Evolutionary conservation across 2,888 invertebrate genomes (phyloP).

Genomic region (Eupithecia abbreviata): DNA sequence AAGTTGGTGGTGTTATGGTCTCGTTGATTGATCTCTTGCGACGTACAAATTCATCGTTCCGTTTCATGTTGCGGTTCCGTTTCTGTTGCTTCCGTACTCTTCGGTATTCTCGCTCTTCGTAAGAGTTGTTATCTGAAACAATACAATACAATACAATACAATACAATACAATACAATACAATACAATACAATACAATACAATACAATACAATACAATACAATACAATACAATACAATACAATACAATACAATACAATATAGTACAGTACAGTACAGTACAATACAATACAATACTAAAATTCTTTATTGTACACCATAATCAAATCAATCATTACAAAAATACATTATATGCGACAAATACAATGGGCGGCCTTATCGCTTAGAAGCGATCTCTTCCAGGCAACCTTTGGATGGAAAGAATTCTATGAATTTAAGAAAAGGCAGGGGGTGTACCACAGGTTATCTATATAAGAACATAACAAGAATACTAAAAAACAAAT

Average conservation of each 20-base stretch:
- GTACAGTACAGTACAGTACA: no score
- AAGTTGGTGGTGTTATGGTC: conserved; percentile 32
- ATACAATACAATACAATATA: background rate
- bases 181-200: background rate
- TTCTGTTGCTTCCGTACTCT: conserved; percentile 33
- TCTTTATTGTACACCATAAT: no score
- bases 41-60: conserved; percentile 47
- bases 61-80: conserved; percentile 38
- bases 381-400: no score
- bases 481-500: no score
- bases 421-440: no score
- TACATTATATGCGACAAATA: no score
- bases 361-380: no score
- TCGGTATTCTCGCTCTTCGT: conserved; percentile 53
- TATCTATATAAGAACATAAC: no score
- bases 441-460: no score
- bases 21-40: conserved; percentile 57
- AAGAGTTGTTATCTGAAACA: conserved; percentile 42
- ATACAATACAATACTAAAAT: background rate
- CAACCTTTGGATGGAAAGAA: no score
- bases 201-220: background rate
- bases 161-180: background rate
- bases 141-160: background rate
- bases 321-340: no score
- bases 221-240: background rate